phyloP scores from a whole-genome alignment of 2,888 invertebrate genomes.

The Xestia rhomboidea region DNA sequence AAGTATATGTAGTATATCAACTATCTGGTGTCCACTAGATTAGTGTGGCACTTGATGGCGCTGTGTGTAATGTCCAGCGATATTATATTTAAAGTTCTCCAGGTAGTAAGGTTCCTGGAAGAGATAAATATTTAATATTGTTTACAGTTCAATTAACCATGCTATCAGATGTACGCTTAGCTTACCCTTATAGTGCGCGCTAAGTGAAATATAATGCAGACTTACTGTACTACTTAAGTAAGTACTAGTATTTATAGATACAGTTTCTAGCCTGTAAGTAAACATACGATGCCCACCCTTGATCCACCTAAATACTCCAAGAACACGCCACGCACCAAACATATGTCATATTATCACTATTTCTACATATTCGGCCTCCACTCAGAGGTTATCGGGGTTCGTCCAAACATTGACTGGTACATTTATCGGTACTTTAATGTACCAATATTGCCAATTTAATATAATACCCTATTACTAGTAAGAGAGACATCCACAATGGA shows the following conservation, averaged over 20 bases:
- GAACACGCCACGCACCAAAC: constrained; percentile 60
- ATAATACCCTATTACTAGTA: constrained; percentile 79
- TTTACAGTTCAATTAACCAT: neutral
- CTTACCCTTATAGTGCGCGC: neutral
- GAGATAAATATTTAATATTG: neutral
- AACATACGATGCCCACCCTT: constrained; percentile 22
- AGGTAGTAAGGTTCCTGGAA: neutral
- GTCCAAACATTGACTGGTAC: constrained; percentile 71
- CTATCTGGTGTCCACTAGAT: too few relatives aligned
- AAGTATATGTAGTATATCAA: too few relatives aligned
- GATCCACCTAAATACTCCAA: constrained; percentile 32
- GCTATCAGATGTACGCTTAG: neutral
- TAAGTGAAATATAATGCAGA: neutral
- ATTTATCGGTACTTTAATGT: constrained; percentile 79
- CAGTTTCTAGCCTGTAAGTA: neutral
- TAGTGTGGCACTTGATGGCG: too few relatives aligned
- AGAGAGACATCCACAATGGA: constrained; percentile 84
- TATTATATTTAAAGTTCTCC: too few relatives aligned
- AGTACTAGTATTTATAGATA: neutral
- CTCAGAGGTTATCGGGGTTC: constrained; percentile 81
- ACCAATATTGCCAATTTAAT: constrained; percentile 84
- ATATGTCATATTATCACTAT: constrained; percentile 74
- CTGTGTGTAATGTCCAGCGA: too few relatives aligned
- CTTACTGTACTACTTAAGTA: neutral
- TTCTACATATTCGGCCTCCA: constrained; percentile 78